Evolutionary conservation across 1,140 invertebrate species (phyloP), one percentile per base, ranked within the genome.

Genomic region (Zaprionus inermis): DNA sequence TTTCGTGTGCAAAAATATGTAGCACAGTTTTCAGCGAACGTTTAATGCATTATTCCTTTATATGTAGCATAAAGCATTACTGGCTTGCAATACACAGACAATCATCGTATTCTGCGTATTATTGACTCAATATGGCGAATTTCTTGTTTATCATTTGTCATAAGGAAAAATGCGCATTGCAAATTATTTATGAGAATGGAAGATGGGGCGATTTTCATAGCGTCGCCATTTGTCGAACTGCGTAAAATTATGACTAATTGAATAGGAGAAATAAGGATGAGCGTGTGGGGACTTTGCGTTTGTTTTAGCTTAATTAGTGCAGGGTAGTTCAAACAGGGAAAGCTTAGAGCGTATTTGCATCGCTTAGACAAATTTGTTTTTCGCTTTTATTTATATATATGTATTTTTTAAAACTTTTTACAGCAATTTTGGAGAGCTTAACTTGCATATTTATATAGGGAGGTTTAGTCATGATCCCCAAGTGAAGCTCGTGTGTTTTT

Each of bases 21-120:
- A 38, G 66, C 57, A 61, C 14, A 61, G 10, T 51, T 69, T 61
- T 69, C 46, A 32, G 49, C 34, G 57, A 6, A 0, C 10, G 28
- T 1, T 4, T 24, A 12, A 24, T n/a, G n/a, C 44, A 52, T 24
- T 30, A 51, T 38, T 22, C 11, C 12, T 4, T n/a, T 5, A 38
- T 38, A 38, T 38, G 36, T 7, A 44, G 6, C 38, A 4, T 16
- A n/a, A n/a, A n/a, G n/a, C n/a, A 16, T 16, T 44, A 16, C 16
- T 28, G 24, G 12, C 30, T 10, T 18, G 11, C 12, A 20, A 46
- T 24, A 34, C 7, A 34, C 7, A 24, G 11, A 7, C 16, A 28
- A 2, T 16, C 44, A 2, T 16, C 44, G 7, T 49, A 22, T 20
- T 11, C 44, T 18, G 10, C 11, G 44, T 20, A 12, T 49, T 49